A percentile compares a stretch with the other conserved stretches of the same genome.
phyloP scores from a whole-genome alignment of 1,140 invertebrate genomes.

The Lepeophtheirus salmonis region DNA sequence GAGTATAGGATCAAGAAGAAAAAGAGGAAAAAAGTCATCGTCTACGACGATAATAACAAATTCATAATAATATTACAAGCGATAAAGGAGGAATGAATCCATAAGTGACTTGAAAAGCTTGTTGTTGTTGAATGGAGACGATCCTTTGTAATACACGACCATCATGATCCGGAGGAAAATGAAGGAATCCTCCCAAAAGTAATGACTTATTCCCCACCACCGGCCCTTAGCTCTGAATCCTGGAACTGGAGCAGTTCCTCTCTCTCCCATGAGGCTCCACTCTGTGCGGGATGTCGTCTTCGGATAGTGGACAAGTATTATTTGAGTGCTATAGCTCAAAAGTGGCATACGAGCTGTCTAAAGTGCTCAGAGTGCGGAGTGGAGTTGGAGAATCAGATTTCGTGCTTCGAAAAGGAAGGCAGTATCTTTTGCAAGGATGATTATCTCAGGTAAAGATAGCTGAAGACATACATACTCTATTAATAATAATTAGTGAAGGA shows the following conservation, averaged over 20 bases:
- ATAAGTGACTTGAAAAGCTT: too few relatives aligned
- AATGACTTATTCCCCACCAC: too few relatives aligned
- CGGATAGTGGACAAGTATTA: constrained; percentile 22
- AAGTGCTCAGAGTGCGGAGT: constrained; percentile 22
- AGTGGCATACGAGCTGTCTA: constrained; percentile 23
- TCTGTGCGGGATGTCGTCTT: constrained; percentile 22
- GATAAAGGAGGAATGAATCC: too few relatives aligned
- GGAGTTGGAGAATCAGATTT: constrained; percentile 21
- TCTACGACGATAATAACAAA: too few relatives aligned
- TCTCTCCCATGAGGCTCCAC: constrained; percentile 18
- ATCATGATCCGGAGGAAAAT: too few relatives aligned
- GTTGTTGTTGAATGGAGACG: too few relatives aligned
- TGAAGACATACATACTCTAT: constrained; percentile 7
- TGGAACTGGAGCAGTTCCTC: constrained; percentile 16
- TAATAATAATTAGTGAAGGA: neutral
- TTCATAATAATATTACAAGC: too few relatives aligned
- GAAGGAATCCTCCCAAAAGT: too few relatives aligned
- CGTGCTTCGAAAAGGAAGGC: constrained; percentile 23
- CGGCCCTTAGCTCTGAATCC: too few relatives aligned
- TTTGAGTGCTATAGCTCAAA: constrained; percentile 22
- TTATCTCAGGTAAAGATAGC: constrained; percentile 24
- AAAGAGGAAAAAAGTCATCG: too few relatives aligned
- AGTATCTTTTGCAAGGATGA: constrained; percentile 23
- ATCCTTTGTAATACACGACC: too few relatives aligned
- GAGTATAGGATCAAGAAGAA: too few relatives aligned